Evolutionary conservation across 2,797 vertebrate species (phyloP).

Genomic region (Rhabdophis nuchalis): DNA sequence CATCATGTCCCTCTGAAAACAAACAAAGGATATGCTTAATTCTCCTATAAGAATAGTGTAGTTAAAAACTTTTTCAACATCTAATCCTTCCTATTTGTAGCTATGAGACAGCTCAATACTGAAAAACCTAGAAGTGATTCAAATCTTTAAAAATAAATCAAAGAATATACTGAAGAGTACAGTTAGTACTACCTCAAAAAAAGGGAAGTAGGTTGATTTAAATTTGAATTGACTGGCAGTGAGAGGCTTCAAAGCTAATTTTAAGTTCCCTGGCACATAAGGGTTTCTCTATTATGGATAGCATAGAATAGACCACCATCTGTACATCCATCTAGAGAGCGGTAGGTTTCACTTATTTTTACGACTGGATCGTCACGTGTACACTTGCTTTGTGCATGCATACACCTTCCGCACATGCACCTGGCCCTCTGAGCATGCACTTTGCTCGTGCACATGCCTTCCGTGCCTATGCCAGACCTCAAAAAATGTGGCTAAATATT

Average conservation of each 20-base stretch:
- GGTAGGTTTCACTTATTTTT: too few species aligned
- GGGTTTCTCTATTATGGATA: background rate
- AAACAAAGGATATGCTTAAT: background rate
- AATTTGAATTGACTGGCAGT: background rate
- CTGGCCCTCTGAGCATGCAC: too few species aligned
- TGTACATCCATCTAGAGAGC: background rate
- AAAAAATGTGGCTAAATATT: too few species aligned
- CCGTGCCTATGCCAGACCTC: too few species aligned
- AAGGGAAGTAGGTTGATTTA: background rate
- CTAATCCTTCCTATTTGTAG: background rate
- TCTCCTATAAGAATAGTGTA: background rate
- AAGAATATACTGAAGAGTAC: background rate
- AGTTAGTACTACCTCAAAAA: background rate
- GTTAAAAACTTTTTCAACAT: background rate
- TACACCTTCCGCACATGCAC: too few species aligned
- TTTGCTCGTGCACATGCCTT: too few species aligned
- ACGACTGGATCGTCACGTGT: too few species aligned
- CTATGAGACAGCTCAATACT: background rate
- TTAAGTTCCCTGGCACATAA: background rate
- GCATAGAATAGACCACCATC: background rate
- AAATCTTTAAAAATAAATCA: background rate
- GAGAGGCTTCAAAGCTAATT: too few species aligned
- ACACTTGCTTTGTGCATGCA: too few species aligned
- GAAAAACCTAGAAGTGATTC: background rate
- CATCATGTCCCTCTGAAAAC: too few species aligned